Base-by-base conservation (phyloP, 2,113 vertebrate genomes). In the Bostrychus sinensis region DNA sequence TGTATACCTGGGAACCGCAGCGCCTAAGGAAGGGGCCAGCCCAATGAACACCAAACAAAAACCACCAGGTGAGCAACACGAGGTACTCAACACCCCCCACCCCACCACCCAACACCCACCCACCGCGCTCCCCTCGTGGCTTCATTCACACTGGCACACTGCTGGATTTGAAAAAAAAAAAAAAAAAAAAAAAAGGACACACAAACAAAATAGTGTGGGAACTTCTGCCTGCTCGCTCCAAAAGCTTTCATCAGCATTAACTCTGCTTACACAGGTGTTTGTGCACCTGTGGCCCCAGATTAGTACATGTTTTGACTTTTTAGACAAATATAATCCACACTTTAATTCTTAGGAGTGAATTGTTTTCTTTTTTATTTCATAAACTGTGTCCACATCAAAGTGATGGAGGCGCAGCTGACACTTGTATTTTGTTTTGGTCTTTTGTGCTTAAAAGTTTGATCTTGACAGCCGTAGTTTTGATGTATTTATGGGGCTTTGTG, bases 141-240 rank as follows among this genome's bases (percentile, higher is more conserved):
- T 75, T 66, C 83, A 86, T 88, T 90, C 85, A 88, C 77, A 70
- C 78, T 78, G 86, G 86, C 82, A 82, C 72, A 62, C 45, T 48
- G 84, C 89, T 91, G 81, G 83, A 83, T 89, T 85, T 82, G 74
- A 80, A 77, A 66, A 80, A 69, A 50, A 72, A 34, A 82, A 83
- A 87, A 71, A 84, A 82, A 83, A 78, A 68, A 57, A 71, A 80
- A 61, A 86, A 70, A 71, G 66, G 41, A 66, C 13, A 54, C 62
- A 82, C 36, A 89, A 92, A 85, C 77, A 89, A 89, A 90, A 75
- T 79, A 54, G 88, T 92, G 91, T 92, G 92, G 91, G 91, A 93
- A 93, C 87, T 63, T 86, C 85, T 89, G 69, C 43, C 60, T 86
- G 87, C 79, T 83, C 71, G 68, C 79, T 86, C 75, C 77, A 80